These are phyloP conservation scores for Campoletis raptor DNA, from an alignment of 2,888 invertebrate genomes.

Conservation along the genomic window DNA sequence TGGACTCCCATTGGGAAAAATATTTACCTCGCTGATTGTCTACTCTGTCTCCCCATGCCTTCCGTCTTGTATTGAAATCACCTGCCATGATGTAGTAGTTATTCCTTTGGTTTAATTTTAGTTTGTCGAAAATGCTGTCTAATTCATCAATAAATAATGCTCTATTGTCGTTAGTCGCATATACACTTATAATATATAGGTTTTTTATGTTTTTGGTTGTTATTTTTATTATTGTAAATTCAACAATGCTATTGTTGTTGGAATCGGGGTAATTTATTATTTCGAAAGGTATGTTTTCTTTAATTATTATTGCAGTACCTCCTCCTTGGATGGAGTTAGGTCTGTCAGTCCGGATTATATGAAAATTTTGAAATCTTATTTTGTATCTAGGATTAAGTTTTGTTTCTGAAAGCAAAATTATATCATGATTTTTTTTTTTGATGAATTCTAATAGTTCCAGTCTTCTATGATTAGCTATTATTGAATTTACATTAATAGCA, in stretches of 20 bases:
- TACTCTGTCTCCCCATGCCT: neutral
- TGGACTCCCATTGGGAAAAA: neutral
- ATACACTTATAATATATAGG: constrained; percentile 31
- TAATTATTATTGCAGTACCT: constrained; percentile 44
- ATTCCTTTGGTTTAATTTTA: constrained; percentile 1
- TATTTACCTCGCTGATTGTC: constrained; percentile 34
- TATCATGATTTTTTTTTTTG: constrained; percentile 16
- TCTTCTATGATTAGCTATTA: constrained; percentile 34
- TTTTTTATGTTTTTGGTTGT: neutral
- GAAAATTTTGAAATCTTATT: neutral
- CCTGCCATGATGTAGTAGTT: constrained; percentile 41
- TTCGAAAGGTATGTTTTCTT: constrained; percentile 2
- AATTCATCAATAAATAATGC: constrained; percentile 5
- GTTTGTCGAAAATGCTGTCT: neutral
- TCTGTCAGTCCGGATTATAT: constrained; percentile 1
- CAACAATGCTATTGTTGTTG: constrained; percentile 15
- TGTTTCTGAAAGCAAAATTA: neutral
- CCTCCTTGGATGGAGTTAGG: constrained; percentile 29
- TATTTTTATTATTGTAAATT: constrained; percentile 31
- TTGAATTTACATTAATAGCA: constrained; percentile 42
- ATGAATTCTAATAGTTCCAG: constrained; percentile 18
- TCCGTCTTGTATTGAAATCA: constrained; percentile 33
- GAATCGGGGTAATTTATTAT: neutral
- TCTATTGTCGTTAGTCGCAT: constrained; percentile 9
- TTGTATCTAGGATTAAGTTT: constrained; percentile 33